Conservation (phyloP, 1,140 invertebrate genomes). For the Pinna nobilis region DNA sequence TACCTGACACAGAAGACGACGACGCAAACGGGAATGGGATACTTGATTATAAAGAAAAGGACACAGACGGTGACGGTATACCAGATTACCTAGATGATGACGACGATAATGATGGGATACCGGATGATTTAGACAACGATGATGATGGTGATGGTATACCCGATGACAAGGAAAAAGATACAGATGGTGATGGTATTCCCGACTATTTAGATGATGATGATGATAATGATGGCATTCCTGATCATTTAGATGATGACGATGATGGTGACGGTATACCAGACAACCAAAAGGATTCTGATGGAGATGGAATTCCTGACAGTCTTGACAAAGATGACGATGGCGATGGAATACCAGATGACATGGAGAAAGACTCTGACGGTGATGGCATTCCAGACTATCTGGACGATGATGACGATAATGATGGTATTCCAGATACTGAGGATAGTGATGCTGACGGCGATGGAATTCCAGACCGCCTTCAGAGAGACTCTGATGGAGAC, state of each 20-base stretch:
- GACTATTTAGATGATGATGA: conserved; percentile 57
- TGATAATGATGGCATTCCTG: conserved; percentile 62
- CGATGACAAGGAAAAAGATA: conserved; percentile 61
- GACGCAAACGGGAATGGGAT: conserved; percentile 64
- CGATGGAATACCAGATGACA: conserved; percentile 64
- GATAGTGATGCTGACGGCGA: conserved; percentile 54
- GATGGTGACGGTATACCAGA: conserved; percentile 66
- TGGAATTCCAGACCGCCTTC: conserved; percentile 49
- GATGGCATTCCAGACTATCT: conserved; percentile 58
- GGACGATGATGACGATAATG: conserved; percentile 61
- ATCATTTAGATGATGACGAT: conserved; percentile 59
- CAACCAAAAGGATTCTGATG: conserved; percentile 54
- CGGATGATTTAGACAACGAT: conserved; percentile 50
- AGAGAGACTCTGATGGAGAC: conserved; percentile 61
- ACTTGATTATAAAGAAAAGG: conserved; percentile 46
- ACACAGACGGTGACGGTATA: conserved; percentile 58
- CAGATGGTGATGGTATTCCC: conserved; percentile 64
- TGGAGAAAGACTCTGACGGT: conserved; percentile 60
- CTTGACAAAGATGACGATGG: conserved; percentile 61
- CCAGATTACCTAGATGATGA: conserved; percentile 60
- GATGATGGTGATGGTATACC: conserved; percentile 61
- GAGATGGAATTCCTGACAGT: conserved; percentile 66
- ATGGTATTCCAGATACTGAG: conserved; percentile 67
- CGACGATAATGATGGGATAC: conserved; percentile 58
- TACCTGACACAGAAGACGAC: conserved; percentile 58